Conservation (phyloP, 2,888 invertebrate genomes). For the Drosophila niveifrons region DNA sequence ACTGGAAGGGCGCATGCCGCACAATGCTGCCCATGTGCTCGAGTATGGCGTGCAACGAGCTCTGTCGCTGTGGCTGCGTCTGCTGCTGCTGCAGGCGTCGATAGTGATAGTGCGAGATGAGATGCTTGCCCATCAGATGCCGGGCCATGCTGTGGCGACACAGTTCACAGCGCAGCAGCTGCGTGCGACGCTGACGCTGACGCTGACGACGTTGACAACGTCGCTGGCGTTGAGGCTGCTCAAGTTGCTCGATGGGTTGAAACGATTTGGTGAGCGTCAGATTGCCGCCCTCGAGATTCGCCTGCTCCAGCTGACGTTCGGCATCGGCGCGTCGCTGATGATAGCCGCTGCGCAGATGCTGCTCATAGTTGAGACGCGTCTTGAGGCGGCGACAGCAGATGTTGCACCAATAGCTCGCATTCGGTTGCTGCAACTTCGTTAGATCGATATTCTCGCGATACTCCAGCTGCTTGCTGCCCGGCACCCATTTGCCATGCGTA, state of each 20-base stretch:
- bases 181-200: constrained; percentile 87
- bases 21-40: constrained; percentile 92
- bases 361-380: constrained; percentile 90
- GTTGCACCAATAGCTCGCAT: constrained; percentile 89
- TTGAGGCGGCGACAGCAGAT: constrained; percentile 92
- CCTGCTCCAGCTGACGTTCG: constrained; percentile 90
- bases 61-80: constrained; percentile 79
- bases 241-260: neutral
- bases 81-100: constrained; percentile 87
- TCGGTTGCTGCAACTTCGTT: constrained; percentile 60
- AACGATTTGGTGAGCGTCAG: constrained; percentile 49
- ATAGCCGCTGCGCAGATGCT: constrained; percentile 91
- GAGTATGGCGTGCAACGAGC: constrained; percentile 88
- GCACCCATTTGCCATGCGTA: constrained; percentile 92
- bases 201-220: constrained; percentile 82
- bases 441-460: constrained; percentile 85
- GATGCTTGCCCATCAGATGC: constrained; percentile 92
- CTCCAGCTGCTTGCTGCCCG: constrained; percentile 88
- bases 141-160: constrained; percentile 90
- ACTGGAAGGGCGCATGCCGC: constrained; percentile 94
- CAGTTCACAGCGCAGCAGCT: constrained; percentile 89
- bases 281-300: constrained; percentile 80
- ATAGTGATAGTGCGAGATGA: constrained; percentile 94
- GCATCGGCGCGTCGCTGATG: constrained; percentile 89
- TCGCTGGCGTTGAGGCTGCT: constrained; percentile 7